phyloP scores from a whole-genome alignment of 2,888 invertebrate species.

The Conops quadrifasciatus region DNA sequence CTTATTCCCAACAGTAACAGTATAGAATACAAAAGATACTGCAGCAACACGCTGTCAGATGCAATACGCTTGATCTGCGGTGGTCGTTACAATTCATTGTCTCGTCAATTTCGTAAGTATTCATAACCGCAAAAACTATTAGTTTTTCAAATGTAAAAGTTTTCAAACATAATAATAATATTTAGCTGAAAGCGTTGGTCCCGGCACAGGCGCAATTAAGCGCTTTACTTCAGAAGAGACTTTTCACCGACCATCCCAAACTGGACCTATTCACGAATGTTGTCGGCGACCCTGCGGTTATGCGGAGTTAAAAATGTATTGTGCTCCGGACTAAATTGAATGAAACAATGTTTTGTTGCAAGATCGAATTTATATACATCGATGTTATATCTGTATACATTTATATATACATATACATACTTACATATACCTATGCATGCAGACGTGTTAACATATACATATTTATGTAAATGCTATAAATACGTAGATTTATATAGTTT shows the following conservation, averaged over 20 bases:
- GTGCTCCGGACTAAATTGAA: slow-evolving; percentile 46
- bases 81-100: slow-evolving; percentile 54
- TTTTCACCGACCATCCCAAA: slow-evolving; percentile 49
- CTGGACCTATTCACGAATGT: slow-evolving; percentile 58
- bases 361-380: background rate
- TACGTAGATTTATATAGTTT: slow-evolving; percentile 17
- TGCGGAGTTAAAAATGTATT: slow-evolving; percentile 55
- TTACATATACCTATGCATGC: no score
- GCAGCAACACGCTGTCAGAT: slow-evolving; percentile 55
- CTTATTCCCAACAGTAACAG: slow-evolving; percentile 39
- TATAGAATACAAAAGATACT: slow-evolving; percentile 53
- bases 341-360: background rate
- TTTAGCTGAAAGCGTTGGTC: slow-evolving; percentile 49
- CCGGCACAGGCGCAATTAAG: slow-evolving; percentile 42
- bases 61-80: slow-evolving; percentile 55
- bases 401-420: no score
- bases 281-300: slow-evolving; percentile 57
- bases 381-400: no score
- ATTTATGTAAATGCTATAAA: slow-evolving; percentile 5
- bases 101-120: slow-evolving; percentile 57
- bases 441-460: slow-evolving; percentile 1
- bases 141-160: background rate
- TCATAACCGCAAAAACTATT: background rate
- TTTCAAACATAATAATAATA: no score
- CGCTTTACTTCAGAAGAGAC: slow-evolving; percentile 51